Evolutionary conservation across 2,888 invertebrate genomes (phyloP), one percentile per base, ranked within the genome.

Genomic region (Spisula subtruncata): DNA sequence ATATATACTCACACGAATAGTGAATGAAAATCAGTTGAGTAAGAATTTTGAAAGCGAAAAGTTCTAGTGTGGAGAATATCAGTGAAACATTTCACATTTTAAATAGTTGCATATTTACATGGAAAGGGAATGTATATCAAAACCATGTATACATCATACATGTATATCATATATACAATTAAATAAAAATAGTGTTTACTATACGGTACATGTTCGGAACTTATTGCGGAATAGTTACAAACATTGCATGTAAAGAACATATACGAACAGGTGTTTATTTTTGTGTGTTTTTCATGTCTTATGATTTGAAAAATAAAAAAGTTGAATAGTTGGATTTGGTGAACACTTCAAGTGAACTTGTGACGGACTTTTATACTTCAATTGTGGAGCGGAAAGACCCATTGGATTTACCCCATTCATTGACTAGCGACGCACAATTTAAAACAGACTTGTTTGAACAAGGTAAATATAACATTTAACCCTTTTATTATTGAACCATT

Each of bases 1-100:
- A 91, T 91, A 91, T 91, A 89, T 89, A 89, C 88, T 82, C 88
- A 66, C 54, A 41, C 60, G 60, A 25, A 66, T 56, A 25, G 54
- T 79, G 84, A 88, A 89, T 88, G 84, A 81, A 86, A 82, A 48
- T 86, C 91, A 91, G 89, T 91, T 81, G 71, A 81, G 88, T 75
- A 82, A 41, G 79, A 82, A 83, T 84, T 83, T 71, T 83, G 80
- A 60, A 51, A 80, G 87, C 51, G 87, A 56, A 56, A 79, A 25
- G 83, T 83, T 41, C 80, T 66, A 6, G 20, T 8, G 35, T 51
- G 6, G 16, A 75, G 32, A 35, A 75, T 32, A 35, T 75, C 5
- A 18, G 75, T 75, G 75, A 75, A 29, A 32, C 16, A 25, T 75
- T 71, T 75, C 32, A 75, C 29, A 75, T 25, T 51, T n/a, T 46